Conservation (phyloP, 2,113 vertebrate species). For the Herpetotheres cachinnans region DNA sequence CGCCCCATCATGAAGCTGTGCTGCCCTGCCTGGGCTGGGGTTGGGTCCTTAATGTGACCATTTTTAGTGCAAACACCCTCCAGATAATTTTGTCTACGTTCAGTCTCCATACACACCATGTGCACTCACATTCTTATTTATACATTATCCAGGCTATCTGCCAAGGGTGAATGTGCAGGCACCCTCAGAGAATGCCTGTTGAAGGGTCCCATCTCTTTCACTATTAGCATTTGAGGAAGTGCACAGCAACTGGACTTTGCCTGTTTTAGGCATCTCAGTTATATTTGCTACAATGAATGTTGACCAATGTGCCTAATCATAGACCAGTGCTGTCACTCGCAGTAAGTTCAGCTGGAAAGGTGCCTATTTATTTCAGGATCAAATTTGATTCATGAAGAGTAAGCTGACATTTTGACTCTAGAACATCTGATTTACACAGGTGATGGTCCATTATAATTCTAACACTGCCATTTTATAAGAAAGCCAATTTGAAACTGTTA, state of each 20-base stretch:
- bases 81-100: neutral
- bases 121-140: neutral
- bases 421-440: neutral
- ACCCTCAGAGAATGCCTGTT: neutral
- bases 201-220: accelerated
- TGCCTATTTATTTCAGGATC: neutral
- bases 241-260: neutral
- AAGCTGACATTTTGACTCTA: neutral
- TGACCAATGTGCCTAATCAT: neutral
- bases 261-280: neutral
- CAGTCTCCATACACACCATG: neutral
- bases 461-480: neutral
- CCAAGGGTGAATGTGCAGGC: neutral
- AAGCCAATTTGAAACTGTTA: neutral
- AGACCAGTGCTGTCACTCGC: neutral
- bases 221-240: neutral
- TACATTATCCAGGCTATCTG: neutral
- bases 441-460: neutral
- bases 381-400: neutral
- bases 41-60: neutral
- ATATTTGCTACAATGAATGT: neutral
- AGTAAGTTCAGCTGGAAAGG: neutral
- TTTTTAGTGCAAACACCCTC: neutral
- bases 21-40: neutral
- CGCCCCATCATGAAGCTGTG: accelerated